Evolutionary conservation across 92 coral and sea anemone genomes (phyloP).

Genomic region (Desmophyllum pertusum): DNA sequence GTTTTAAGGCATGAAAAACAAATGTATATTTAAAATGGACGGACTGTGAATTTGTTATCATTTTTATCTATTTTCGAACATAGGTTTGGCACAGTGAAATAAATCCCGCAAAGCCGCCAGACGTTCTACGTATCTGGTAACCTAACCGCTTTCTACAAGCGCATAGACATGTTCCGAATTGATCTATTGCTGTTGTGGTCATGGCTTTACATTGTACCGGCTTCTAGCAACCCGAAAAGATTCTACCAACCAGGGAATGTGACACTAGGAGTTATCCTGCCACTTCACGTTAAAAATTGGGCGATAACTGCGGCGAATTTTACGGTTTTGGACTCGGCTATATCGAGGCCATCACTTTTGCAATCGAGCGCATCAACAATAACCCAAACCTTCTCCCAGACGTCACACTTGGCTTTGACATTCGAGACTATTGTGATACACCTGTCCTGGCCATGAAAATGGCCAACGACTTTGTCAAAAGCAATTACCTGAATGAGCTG

Average conservation of each 20-base stretch:
- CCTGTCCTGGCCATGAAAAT: constrained; percentile 70
- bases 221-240: constrained; percentile 29
- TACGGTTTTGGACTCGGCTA: constrained; percentile 82
- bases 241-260: constrained; percentile 67
- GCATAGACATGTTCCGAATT: constrained; percentile 9
- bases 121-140: neutral
- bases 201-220: neutral
- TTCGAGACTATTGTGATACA: constrained; percentile 77
- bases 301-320: constrained; percentile 68
- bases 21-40: neutral
- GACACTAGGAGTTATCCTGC: constrained; percentile 72
- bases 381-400: constrained; percentile 59
- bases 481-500: constrained; percentile 56
- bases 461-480: constrained; percentile 65
- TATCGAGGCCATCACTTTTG: constrained; percentile 69
- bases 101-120: neutral
- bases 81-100: neutral
- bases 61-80: neutral
- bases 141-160: neutral
- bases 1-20: neutral
- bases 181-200: neutral
- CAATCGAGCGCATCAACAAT: constrained; percentile 64
- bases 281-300: constrained; percentile 64
- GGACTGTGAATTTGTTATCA: neutral
- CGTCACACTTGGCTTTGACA: constrained; percentile 66